Percentiles rank a stretch among this genome's conserved stretches.
phyloP scores from a whole-genome alignment of 2,888 invertebrate genomes.

The Heliconius ismenius region DNA sequence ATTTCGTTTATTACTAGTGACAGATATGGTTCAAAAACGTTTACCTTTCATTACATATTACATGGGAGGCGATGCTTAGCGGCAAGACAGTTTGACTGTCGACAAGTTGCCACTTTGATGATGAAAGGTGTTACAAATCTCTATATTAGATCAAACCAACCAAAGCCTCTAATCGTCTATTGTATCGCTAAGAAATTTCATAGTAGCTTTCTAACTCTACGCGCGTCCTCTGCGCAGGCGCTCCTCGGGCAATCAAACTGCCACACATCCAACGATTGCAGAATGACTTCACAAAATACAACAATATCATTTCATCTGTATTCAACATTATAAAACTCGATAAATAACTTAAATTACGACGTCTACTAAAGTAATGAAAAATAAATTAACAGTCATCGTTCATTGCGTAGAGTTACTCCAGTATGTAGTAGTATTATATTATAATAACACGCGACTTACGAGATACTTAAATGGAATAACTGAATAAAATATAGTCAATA shows the following conservation, averaged over 20 bases:
- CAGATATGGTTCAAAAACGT: constrained; percentile 21
- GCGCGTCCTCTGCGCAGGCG: constrained; percentile 12
- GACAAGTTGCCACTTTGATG: neutral
- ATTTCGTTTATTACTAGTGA: constrained; percentile 23
- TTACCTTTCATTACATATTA: constrained; percentile 4
- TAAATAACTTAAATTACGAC: constrained; percentile 76
- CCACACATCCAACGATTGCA: constrained; percentile 25
- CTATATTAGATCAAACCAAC: constrained; percentile 23
- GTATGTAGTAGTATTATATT: constrained; percentile 59
- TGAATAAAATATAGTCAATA: constrained; percentile 51
- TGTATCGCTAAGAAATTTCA: constrained; percentile 31
- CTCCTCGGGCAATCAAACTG: neutral
- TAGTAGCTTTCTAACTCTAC: constrained; percentile 21
- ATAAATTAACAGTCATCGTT: constrained; percentile 81
- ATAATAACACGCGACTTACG: constrained; percentile 73
- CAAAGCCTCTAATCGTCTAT: constrained; percentile 28
- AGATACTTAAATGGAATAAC: constrained; percentile 76
- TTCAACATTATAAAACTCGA: constrained; percentile 64
- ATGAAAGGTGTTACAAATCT: constrained; percentile 15
- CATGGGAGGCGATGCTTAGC: constrained; percentile 2
- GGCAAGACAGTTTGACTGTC: constrained; percentile 22
- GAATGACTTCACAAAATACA: constrained; percentile 51
- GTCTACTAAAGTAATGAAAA: constrained; percentile 63
- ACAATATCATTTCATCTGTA: constrained; percentile 62
- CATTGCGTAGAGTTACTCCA: constrained; percentile 73